Evolutionary conservation across 2,888 invertebrate genomes (phyloP), one percentile per base, ranked within the genome.

Genomic region (Gymnosoma rotundatum): DNA sequence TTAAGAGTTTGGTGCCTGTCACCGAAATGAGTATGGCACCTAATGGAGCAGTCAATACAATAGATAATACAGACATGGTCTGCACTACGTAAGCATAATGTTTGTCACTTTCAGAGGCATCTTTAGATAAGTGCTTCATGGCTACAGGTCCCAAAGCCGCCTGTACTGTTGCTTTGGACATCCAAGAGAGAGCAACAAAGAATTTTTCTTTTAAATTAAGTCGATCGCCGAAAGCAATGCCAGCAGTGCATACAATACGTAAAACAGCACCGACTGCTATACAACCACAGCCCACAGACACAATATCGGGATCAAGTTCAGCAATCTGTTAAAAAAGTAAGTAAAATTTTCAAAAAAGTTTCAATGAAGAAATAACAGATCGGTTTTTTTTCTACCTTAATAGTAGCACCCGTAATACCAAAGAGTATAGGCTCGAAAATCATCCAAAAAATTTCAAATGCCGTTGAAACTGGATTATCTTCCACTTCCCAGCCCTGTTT

Each of bases 101-200:
- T 58, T 93, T 90, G 50, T 95, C 93, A 1, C 93, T 91, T 0
- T 94, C 93, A 0, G 88, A 91, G 0, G 92, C 88, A 74, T 93
- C 90, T 63, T 88, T 89, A 78, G 88, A 90, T 0, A 96, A 94
- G 83, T 95, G 93, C 87, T 95, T 96, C 42, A 97, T 91, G 0
- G 96, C 95, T 2, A 96, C 95, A 0, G 97, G 96, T 0, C 95
- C 97, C 52, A 97, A 92, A 0, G 97, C 97, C 25, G 97, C 97
- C 94, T 98, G 98, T 0, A 99, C 98, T n/a, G 99, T 98, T 8
- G 98, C 99, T 93, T 99, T 99, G 2, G 98, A 97, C 95, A 98
- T 96, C 96, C 98, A 98, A 0, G 98, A 95, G 7, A 99, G 92
- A 0, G 98, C 95, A 18, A 98, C 96, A 91, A 99, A 99, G 85